Base-by-base conservation (phyloP, 1,140 invertebrate genomes). In the Drosophila nikananu region DNA sequence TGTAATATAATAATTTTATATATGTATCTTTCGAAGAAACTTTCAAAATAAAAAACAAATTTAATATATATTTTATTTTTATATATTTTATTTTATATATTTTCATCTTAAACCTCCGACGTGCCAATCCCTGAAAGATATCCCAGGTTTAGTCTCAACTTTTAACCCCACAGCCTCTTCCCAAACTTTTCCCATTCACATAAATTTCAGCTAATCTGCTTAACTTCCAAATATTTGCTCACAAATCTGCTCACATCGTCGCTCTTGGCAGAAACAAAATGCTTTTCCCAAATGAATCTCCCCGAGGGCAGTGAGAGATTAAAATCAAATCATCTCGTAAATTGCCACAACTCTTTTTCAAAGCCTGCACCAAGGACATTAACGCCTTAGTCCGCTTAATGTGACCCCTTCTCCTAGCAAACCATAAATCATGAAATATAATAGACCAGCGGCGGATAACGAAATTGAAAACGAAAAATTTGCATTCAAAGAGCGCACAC, bases 361-460 rank as follows among this genome's bases (percentile, higher is more conserved):
- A 62, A 76, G 62, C 46, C 73, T 30, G 55, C 62, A 63, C 60
- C 54, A 63, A 81, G 68, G 68, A 86, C 71, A 89, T 89, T 89
- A 89, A 86, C 81, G 86, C 86, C 78, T 79, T 84, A 84, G 84
- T 79, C 44, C 70, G 67, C 63, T 71, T 86, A 84, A 86, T 81
- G 67, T 62, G 13, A 49, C 44, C 42, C 42, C 27, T 25, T 25
- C 66, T 52, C 57, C 41, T 49, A 54, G 30, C 35, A 35, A 58
- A 49, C 30, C 77, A 83, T 89, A 89, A 89, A 84, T 89, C 86
- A 89, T 70, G 15, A 75, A 71, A 62, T 62, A 81, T 66, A 77
- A 87, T 81, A 75, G 68, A 61, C 61, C 41, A 52, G 21, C 32
- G 35, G 27, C 74, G 59, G 60, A 65, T 55, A 75, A 63, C 60